Evolutionary conservation across 2,888 invertebrate species (phyloP).

Genomic region (Pollenia griseotomentosa): DNA sequence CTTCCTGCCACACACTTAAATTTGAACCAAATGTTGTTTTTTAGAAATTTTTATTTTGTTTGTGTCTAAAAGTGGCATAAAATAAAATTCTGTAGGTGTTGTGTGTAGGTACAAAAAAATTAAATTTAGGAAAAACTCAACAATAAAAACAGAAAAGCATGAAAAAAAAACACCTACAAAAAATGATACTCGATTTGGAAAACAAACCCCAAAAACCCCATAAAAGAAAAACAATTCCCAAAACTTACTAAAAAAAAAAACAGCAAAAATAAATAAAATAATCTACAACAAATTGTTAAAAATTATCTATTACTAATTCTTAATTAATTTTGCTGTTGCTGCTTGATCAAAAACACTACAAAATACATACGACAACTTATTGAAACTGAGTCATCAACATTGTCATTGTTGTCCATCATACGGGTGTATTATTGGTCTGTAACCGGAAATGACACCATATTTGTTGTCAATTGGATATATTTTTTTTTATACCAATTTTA

Average conservation of each 20-base stretch:
- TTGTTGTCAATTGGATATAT: slow-evolving; percentile 55
- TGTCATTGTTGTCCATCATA: slow-evolving; percentile 27
- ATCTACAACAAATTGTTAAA: slow-evolving; percentile 26
- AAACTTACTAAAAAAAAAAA: neutral
- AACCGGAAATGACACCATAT: slow-evolving; percentile 71
- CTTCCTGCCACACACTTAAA: too few species aligned
- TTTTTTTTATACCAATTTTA: slow-evolving; percentile 16
- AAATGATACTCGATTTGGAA: slow-evolving; percentile 7
- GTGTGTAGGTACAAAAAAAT: neutral
- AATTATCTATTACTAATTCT: slow-evolving; percentile 38
- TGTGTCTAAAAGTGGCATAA: slow-evolving; percentile 24
- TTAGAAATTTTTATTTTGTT: neutral
- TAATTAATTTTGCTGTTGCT: slow-evolving; percentile 42
- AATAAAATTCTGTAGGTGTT: slow-evolving; percentile 30
- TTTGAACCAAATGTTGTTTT: too few species aligned
- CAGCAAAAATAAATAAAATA: slow-evolving; percentile 8
- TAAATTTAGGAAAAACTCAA: slow-evolving; percentile 15
- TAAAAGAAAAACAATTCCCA: neutral
- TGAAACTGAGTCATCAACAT: slow-evolving; percentile 65
- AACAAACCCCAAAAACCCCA: neutral
- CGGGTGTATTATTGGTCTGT: slow-evolving; percentile 27
- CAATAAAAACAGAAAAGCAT: neutral
- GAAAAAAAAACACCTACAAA: neutral
- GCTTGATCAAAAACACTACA: slow-evolving; percentile 25
- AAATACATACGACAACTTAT: slow-evolving; percentile 25